phyloP scores from a whole-genome alignment of 1,140 invertebrate species.

The Spodoptera frugiperda region DNA sequence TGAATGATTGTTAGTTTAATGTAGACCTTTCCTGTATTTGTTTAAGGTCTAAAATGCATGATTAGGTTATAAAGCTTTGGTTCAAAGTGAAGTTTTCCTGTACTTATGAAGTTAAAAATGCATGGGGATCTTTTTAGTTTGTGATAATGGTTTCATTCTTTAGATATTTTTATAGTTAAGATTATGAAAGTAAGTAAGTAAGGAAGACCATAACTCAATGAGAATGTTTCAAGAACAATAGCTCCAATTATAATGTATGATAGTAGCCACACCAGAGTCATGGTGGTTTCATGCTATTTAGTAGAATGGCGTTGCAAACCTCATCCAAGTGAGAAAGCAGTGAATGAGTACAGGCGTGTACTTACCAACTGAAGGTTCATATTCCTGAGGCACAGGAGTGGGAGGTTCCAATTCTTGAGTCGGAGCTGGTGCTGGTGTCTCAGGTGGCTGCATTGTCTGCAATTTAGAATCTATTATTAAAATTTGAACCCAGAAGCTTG shows the following conservation, averaged over 20 bases:
- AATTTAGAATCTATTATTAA: conserved; percentile 9
- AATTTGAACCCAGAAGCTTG: too few species aligned
- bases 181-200: too few species aligned
- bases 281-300: conserved; percentile 11
- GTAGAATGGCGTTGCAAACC: conserved; percentile 30
- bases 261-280: background rate
- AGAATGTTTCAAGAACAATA: too few species aligned
- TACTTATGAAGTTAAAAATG: too few species aligned
- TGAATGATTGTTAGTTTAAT: background rate
- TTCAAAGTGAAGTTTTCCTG: too few species aligned
- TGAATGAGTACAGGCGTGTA: conserved; percentile 20
- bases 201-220: too few species aligned
- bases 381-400: conserved; percentile 82
- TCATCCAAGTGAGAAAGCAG: conserved; percentile 41
- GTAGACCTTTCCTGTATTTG: background rate
- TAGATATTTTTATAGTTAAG: too few species aligned
- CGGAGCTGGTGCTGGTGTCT: conserved; percentile 70
- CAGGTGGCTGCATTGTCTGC: conserved; percentile 68
- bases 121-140: too few species aligned
- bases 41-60: background rate
- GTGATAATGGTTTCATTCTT: too few species aligned
- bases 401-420: conserved; percentile 77
- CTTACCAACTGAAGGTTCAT: conserved; percentile 83
- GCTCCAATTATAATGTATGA: too few species aligned
- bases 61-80: background rate